Evolutionary conservation across 1,140 invertebrate genomes (phyloP).

Genomic region (Drosophila ambigua): DNA sequence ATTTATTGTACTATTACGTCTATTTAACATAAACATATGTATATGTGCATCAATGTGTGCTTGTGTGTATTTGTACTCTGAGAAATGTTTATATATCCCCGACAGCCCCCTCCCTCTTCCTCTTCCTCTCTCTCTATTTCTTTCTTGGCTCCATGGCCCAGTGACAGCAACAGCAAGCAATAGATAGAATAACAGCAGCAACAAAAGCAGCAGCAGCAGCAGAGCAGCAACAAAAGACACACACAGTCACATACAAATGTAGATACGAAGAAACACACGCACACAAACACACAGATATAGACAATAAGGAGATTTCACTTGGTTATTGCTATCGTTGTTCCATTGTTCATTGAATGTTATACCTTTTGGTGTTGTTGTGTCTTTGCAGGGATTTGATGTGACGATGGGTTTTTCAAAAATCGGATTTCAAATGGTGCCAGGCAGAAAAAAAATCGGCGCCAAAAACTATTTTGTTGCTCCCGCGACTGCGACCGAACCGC

Average conservation of each 20-base stretch:
- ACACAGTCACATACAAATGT: constrained; percentile 26
- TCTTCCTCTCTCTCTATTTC: constrained; percentile 2
- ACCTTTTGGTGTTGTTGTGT: constrained; percentile 3
- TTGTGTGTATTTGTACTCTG: constrained; percentile 28
- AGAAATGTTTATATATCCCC: constrained; percentile 53
- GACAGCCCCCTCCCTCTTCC: constrained; percentile 8
- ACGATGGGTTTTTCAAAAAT: constrained; percentile 8
- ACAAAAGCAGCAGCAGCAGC: constrained; percentile 15
- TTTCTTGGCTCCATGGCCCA: constrained; percentile 40
- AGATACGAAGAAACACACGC: constrained; percentile 42
- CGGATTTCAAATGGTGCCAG: constrained; percentile 46
- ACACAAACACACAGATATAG: constrained; percentile 67
- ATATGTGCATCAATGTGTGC: constrained; percentile 31
- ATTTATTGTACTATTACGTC: constrained; percentile 76
- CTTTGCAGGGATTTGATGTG: constrained; percentile 5
- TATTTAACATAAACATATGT: constrained; percentile 73
- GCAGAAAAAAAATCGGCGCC: constrained; percentile 69
- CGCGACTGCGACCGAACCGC: constrained; percentile 2
- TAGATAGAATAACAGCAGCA: constrained; percentile 70
- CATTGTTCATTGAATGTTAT: constrained; percentile 4
- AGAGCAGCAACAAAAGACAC: constrained; percentile 50
- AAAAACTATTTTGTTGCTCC: constrained; percentile 50
- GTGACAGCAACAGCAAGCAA: constrained; percentile 63
- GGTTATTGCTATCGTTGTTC: constrained; percentile 20
- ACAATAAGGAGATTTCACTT: constrained; percentile 53